Base-by-base conservation (phyloP, 2,888 invertebrate genomes). In the Stomorhina lunata region DNA sequence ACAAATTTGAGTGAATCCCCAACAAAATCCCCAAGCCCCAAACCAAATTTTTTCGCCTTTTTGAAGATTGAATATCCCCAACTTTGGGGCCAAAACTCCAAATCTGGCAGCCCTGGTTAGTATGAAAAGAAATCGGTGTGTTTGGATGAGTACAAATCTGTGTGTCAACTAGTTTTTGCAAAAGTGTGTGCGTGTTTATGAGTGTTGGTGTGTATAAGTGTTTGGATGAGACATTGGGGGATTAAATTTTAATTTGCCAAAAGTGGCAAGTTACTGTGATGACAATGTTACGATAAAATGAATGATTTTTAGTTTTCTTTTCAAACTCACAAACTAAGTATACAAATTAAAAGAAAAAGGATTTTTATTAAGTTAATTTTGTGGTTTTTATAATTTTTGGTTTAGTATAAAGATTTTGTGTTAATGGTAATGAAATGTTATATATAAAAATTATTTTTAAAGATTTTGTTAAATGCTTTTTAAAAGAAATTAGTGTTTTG, bases 181-280 rank as follows among this genome's bases (percentile, higher is more conserved):
- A 25, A 50, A 55, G 48, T 55, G 65, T 75, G 50, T 43, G 20
- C 34, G 34, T 71, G 27, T 15, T 2, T 69, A 57, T 65, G 43
- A n/a, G n/a, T n/a, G n/a, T n/a, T n/a, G n/a, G n/a, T n/a, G n/a
- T n/a, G n/a, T n/a, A n/a, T 32, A 27, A 71, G 63, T 75, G 72
- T 79, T 63, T 48, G 81, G 59, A 57, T 57, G 75, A 79, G 83
- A 84, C 82, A 83, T 81, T 84, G 79, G 72, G 82, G 85, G 80
- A 79, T 84, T 85, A 80, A 80, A 83, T 84, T 83, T 85, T 85
- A 84, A 85, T 84, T 84, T 84, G 80, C 80, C 84, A 73, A 84
- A 84, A 83, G 82, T 83, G 84, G 83, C 80, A 82, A 82, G 75
- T 80, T 80, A 57, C 80, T 71, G 73, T 61, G 82, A 82, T 82